Evolutionary conservation across 2,797 vertebrate genomes (phyloP).

Genomic region (Megaceryle alcyon): DNA sequence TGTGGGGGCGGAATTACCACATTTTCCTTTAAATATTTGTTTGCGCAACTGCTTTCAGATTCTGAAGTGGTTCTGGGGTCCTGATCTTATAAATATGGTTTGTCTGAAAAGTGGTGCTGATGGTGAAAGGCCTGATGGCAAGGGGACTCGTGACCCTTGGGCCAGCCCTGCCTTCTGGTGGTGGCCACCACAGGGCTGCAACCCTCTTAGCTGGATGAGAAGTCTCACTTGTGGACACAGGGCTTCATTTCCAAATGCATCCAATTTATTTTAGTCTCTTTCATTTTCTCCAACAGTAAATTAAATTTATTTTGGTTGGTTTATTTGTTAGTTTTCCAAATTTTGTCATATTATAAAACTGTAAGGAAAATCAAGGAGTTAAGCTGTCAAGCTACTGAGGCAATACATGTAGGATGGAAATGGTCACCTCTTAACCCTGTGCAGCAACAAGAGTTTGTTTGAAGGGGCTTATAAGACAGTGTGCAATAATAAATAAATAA

Average conservation of each 20-base stretch:
- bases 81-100: not conserved
- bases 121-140: not conserved
- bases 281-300: not conserved
- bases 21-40: not conserved
- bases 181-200: not conserved
- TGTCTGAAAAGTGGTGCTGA: not conserved
- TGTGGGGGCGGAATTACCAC: not conserved
- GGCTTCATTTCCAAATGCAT: not conserved
- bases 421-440: not conserved
- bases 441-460: not conserved
- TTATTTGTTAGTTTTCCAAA: not conserved
- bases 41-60: not conserved
- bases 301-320: not conserved
- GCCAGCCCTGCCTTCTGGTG: not conserved
- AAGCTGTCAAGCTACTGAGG: not conserved
- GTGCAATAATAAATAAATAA: not conserved
- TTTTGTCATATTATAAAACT: not conserved
- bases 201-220: not conserved
- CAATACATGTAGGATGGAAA: not conserved
- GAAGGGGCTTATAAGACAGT: not conserved
- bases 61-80: not conserved
- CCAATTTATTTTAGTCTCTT: not conserved
- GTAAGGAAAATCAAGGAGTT: not conserved
- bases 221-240: accelerated
- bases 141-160: accelerated